Base-by-base conservation (phyloP, 2,797 vertebrate species). In the Sebastes itinus region DNA sequence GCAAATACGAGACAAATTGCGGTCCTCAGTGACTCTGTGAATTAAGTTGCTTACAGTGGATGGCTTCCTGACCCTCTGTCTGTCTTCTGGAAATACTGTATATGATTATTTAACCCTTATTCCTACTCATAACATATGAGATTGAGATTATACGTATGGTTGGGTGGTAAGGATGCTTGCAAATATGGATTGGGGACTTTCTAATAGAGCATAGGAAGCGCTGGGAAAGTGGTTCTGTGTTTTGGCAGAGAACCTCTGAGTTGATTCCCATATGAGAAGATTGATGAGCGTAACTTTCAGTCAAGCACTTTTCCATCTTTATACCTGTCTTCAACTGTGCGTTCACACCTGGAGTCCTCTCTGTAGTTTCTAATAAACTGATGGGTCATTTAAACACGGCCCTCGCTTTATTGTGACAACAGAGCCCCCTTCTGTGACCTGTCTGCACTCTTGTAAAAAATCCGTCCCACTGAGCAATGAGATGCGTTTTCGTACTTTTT, bases 1-100 rank as follows among this genome's bases (percentile, higher is more conserved):
- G 76, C 84, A 82, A 74, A 76, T 77, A 86, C n/a, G 60, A 87
- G 85, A 88, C 87, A 87, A 85, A 85, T 87, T 89, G 79, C 83
- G 13, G 33, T 85, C 77, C 83, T 77, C 30, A 20, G 80, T 85
- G 81, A 83, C 79, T 86, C 80, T 67, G 80, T 91, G 82, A 90
- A 82, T 89, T 84, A 78, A 85, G 71, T 85, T 91, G 86, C 87
- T 90, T 80, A 84, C 69, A 89, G 78, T 90, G 70, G 84, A 90
- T 59, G 49, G 64, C 78, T 87, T 90, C 68, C 84, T 87, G 71
- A 75, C 85, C 52, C 55, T 81, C 72, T 83, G 68, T 78, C 74
- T 81, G 81, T 73, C 81, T 83, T 83, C 6, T 73, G 62, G 65
- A 88, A 87, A 84, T 75, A 74, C 54, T 62, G 49, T 71, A 64